Percentiles rank a stretch among this genome's conserved stretches.
These are phyloP conservation scores for Chelon labrosus DNA, from an alignment of 2,797 vertebrate genomes.

Conservation along the genomic window DNA sequence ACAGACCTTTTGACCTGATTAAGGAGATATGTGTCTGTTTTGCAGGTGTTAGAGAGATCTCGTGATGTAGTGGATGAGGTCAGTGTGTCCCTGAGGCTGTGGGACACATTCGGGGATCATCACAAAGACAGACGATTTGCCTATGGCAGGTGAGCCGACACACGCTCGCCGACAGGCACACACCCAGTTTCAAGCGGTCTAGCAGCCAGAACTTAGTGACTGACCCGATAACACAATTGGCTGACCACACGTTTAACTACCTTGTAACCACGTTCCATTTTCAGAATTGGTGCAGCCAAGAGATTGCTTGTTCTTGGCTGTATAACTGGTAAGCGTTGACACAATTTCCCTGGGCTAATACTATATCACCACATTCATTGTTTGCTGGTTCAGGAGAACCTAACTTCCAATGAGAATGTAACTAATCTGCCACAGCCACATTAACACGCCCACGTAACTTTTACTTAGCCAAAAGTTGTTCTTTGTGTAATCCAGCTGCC, in stretches of 20 bases:
- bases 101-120: constrained; percentile 93
- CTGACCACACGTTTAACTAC: constrained; percentile 44
- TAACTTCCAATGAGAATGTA: constrained; percentile 1
- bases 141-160: constrained; percentile 87
- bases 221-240: constrained; percentile 64
- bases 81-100: constrained; percentile 89
- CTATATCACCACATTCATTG: constrained; percentile 13
- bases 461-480: constrained; percentile 35
- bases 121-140: constrained; percentile 92
- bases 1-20: constrained; percentile 28
- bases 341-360: constrained; percentile 26
- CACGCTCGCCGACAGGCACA: neutral
- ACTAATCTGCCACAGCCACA: constrained; percentile 23
- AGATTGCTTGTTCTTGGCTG: constrained; percentile 35
- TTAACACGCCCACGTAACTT: constrained; percentile 21
- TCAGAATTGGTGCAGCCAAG: constrained; percentile 26
- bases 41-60: constrained; percentile 90
- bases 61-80: constrained; percentile 92
- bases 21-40: constrained; percentile 40
- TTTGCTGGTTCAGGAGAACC: neutral
- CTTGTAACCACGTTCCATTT: constrained; percentile 22
- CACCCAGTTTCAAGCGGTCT: constrained; percentile 11
- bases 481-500: constrained; percentile 54
- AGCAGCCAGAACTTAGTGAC: constrained; percentile 50
- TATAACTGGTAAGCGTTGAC: constrained; percentile 27